Conservation (phyloP, 2,113 vertebrate species). For the Butastur rufipennis region DNA sequence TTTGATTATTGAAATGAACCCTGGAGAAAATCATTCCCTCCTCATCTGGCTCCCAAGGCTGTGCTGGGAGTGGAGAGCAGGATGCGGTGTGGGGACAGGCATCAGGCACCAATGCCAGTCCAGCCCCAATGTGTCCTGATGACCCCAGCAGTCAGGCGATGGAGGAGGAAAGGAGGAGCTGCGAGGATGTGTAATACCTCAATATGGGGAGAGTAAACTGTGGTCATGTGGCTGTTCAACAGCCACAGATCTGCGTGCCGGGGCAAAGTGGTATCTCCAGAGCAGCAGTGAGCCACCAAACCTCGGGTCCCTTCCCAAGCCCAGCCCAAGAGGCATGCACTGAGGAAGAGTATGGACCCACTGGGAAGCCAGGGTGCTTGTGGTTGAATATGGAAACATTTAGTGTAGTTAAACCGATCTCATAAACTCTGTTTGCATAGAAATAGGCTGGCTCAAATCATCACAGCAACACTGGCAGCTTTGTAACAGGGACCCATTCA, state of each 20-base stretch:
- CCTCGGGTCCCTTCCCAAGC: not conserved
- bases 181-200: not conserved
- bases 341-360: not conserved
- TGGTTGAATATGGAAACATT: not conserved
- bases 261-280: not conserved
- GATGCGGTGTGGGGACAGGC: not conserved
- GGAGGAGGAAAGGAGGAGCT: not conserved
- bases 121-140: not conserved
- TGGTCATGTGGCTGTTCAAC: not conserved
- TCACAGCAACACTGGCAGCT: not conserved
- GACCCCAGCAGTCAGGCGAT: not conserved
- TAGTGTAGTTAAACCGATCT: fast-evolving
- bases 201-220: not conserved
- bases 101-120: not conserved
- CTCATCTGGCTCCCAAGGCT: not conserved
- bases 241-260: not conserved
- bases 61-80: not conserved
- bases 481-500: fast-evolving
- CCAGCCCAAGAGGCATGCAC: not conserved
- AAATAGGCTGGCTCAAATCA: not conserved
- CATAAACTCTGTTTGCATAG: not conserved
- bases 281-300: not conserved
- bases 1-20: not conserved
- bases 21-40: not conserved
- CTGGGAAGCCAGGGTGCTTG: fast-evolving